Percentiles rank a stretch among this genome's conserved stretches.
Evolutionary conservation across 2,797 vertebrate genomes (phyloP).

Genomic region (Cheirogaleus major): DNA sequence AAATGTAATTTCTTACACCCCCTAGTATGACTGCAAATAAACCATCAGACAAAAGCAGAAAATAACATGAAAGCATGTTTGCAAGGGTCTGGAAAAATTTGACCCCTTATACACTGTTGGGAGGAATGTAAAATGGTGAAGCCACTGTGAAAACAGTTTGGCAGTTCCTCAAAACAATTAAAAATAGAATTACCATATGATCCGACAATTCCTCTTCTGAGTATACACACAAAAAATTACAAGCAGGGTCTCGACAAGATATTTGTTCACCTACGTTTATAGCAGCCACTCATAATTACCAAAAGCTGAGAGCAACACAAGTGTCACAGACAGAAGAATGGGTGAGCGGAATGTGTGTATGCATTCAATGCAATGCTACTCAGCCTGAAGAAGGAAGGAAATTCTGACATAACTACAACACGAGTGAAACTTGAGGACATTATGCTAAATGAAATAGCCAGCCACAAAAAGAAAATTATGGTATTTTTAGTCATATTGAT

Average conservation of each 20-base stretch:
- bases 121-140: not conserved
- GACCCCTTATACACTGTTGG: fast-evolving
- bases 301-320: not conserved
- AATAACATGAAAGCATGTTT: not conserved
- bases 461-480: not conserved
- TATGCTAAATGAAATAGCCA: not conserved
- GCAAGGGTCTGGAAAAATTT: too few relatives aligned
- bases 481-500: too few relatives aligned
- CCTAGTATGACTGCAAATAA: not conserved
- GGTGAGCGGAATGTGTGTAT: not conserved
- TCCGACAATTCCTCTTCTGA: not conserved
- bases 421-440: not conserved
- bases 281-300: not conserved
- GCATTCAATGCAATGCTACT: too few relatives aligned
- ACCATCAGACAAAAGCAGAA: not conserved
- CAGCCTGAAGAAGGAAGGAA: not conserved
- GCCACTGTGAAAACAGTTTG: not conserved
- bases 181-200: not conserved
- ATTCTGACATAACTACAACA: not conserved
- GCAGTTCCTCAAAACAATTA: not conserved
- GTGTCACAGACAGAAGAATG: not conserved
- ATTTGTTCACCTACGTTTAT: not conserved
- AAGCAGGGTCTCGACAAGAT: not conserved
- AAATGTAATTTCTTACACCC: not conserved
- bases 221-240: not conserved